Base-by-base conservation (phyloP, 2,113 vertebrate species). In the Danionella cerebrum region DNA sequence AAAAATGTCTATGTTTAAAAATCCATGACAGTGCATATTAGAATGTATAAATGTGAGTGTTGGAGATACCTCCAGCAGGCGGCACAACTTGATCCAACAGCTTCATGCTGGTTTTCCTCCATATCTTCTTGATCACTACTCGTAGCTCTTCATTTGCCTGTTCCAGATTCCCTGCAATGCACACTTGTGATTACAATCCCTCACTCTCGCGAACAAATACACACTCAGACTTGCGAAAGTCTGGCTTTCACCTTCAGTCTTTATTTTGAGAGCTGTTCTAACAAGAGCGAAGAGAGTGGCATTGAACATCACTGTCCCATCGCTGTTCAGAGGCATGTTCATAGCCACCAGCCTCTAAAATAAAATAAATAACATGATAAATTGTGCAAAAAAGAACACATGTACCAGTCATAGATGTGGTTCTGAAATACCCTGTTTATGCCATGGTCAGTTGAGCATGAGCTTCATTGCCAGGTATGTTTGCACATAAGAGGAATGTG, bases 321-420 rank as follows among this genome's bases (percentile, higher is more conserved):
- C 96, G 27, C 94, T 99, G 85, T 99, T 99, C 42, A 99, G 88
- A 22, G 96, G 96, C 96, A 99, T 99, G 86, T 99, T 98, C 96
- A 99, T 99, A 31, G 96, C 94, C 63, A 99, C 96, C 54, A 99
- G 86, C 75, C 96, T 91, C 96, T 99, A 86, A 29, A 42, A 57
- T 41, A 64, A 47, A 4, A 21, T 19, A 5, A 39, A 18, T n/a
- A 22, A 51, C 47, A 51, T 8, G 13, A 22, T 12, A 22, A 5
- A 51, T 12, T 12, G 5, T 9, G 22, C 14, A 29, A 13, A 36
- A 18, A 47, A n/a, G 19, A 31, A 3, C 29, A 31, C 29, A 31
- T 7, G 29, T 31, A 7, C 7, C 29, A 31, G 29, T n/a, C n/a
- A n/a, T n/a, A n/a, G n/a, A n/a, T n/a, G n/a, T n/a, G n/a, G n/a